phyloP scores from a whole-genome alignment of 2,888 invertebrate genomes.

The Campopleginae sp. region DNA sequence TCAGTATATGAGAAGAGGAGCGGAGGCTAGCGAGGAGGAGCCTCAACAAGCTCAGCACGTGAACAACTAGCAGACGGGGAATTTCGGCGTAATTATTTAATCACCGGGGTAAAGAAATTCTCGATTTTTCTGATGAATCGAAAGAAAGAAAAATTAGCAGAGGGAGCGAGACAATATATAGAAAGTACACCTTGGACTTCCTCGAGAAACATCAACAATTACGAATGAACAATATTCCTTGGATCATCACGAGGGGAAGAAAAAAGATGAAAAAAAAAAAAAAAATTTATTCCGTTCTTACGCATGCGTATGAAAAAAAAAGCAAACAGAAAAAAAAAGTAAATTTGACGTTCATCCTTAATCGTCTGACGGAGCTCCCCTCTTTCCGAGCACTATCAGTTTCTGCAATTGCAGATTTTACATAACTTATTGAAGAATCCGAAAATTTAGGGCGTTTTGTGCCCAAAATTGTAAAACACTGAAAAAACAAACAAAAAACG shows the following conservation, averaged over 20 bases:
- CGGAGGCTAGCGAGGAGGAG: conserved; percentile 83
- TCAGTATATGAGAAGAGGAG: conserved; percentile 85
- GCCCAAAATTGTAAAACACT: conserved; percentile 4
- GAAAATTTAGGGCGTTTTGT: conserved; percentile 10
- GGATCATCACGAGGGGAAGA: conserved; percentile 7
- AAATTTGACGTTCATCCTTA: conserved; percentile 51
- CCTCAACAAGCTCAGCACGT: conserved; percentile 84
- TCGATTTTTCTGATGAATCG: conserved; percentile 31
- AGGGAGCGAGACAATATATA: conserved; percentile 11
- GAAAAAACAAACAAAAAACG: background rate
- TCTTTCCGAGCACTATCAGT: conserved; percentile 9
- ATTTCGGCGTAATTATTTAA: conserved; percentile 63
- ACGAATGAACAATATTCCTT: conserved; percentile 28
- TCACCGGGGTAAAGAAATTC: conserved; percentile 32
- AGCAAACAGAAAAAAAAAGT: background rate
- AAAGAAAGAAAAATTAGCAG: background rate
- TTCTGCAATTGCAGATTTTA: conserved; percentile 47
- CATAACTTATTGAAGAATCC: conserved; percentile 33
- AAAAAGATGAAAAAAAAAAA: background rate
- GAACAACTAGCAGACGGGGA: conserved; percentile 76
- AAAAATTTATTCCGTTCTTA: conserved; percentile 17
- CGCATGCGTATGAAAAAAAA: conserved; percentile 23
- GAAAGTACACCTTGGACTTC: conserved; percentile 35
- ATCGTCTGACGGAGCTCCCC: conserved; percentile 36
- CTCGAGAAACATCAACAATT: conserved; percentile 5